A percentile compares a stretch with the other conserved stretches of the same genome.
These are phyloP conservation scores for Choreutis nemorana DNA, from an alignment of 2,888 invertebrate genomes.

Conservation along the genomic window DNA sequence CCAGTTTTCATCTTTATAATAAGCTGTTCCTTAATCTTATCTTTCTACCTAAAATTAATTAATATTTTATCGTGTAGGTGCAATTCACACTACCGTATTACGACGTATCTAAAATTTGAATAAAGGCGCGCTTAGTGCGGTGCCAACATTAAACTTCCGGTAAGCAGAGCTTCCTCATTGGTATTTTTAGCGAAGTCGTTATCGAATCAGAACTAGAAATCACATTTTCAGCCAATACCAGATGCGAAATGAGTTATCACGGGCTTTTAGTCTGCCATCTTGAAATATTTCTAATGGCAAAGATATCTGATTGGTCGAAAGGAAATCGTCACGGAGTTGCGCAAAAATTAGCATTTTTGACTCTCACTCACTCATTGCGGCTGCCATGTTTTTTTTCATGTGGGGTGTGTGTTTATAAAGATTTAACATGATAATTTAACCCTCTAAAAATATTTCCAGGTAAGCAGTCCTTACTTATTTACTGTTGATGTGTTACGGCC, in stretches of 20 bases:
- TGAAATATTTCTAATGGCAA: constrained; percentile 35
- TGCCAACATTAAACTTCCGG: no score
- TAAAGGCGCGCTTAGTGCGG: no score
- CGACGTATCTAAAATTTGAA: no score
- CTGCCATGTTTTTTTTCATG: constrained; percentile 83
- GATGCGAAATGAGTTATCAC: constrained; percentile 23
- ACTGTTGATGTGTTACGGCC: constrained; percentile 22
- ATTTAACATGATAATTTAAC: constrained; percentile 55
- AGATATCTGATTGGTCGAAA: constrained; percentile 41
- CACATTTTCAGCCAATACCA: constrained; percentile 44
- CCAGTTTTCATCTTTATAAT: no score
- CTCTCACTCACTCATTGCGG: constrained; percentile 51
- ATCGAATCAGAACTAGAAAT: no score
- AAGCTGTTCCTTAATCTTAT: no score
- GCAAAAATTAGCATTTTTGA: constrained; percentile 49
- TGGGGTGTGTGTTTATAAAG: constrained; percentile 69
- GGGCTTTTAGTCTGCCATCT: constrained; percentile 39
- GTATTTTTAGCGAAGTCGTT: no score
- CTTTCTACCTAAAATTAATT: no score
- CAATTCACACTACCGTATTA: no score
- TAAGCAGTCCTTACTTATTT: constrained; percentile 34
- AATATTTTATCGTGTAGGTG: no score
- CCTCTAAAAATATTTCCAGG: constrained; percentile 50
- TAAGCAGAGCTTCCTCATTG: no score
- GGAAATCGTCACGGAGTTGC: constrained; percentile 58